Conservation (phyloP, 2,113 vertebrate species). For the Platanista minor region DNA sequence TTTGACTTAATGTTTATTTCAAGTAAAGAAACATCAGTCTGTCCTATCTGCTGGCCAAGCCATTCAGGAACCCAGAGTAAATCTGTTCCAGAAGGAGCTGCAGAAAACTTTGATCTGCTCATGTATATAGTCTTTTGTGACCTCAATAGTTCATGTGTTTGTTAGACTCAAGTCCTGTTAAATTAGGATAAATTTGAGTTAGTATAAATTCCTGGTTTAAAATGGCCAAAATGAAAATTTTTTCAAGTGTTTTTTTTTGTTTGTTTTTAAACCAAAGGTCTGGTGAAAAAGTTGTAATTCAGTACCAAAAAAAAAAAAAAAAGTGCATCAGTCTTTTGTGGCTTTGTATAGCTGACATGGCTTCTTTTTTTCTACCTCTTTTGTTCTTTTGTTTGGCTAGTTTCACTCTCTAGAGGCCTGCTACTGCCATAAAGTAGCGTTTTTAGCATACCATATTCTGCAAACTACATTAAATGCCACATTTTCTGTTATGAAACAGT, state of each 20-base stretch:
- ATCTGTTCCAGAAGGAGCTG: neutral
- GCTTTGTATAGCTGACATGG: conserved; percentile 40
- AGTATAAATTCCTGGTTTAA: neutral
- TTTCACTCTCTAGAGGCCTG: neutral
- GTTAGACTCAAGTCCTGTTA: neutral
- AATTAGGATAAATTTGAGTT: conserved; percentile 5
- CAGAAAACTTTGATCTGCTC: neutral
- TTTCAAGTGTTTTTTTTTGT: neutral
- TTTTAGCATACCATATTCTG: conserved; percentile 47
- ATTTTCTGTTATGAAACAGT: conserved; percentile 55
- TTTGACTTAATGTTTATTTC: conserved; percentile 39
- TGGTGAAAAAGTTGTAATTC: neutral
- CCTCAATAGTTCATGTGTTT: neutral
- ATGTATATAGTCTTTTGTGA: neutral
- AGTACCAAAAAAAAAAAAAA: neutral
- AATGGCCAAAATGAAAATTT: neutral
- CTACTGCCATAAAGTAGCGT: neutral
- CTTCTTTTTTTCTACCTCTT: conserved; percentile 8
- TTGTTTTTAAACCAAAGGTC: conserved; percentile 32
- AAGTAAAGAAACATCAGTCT: neutral
- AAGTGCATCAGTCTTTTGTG: neutral
- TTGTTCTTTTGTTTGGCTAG: conserved; percentile 42
- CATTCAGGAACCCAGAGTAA: neutral
- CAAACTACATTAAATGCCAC: conserved; percentile 37
- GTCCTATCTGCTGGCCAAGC: conserved; percentile 14